Conservation (phyloP, 1,140 invertebrate genomes). For the Drosophila aff. region DNA sequence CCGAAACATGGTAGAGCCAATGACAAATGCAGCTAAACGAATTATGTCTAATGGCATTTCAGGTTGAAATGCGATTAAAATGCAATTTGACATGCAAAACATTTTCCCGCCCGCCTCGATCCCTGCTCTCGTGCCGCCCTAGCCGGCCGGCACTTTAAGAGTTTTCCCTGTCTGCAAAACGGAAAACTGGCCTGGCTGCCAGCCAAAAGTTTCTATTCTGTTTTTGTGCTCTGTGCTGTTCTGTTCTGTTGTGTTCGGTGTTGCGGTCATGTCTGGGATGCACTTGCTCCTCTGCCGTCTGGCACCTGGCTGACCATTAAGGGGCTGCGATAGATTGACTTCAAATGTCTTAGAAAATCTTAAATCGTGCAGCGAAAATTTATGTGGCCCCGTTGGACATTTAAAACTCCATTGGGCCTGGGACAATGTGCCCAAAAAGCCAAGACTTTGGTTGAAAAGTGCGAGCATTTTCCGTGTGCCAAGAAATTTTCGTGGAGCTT, state of each 20-base stretch:
- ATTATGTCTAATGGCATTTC: slow-evolving; percentile 84
- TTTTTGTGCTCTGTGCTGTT: neutral
- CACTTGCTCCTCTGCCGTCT: slow-evolving; percentile 34
- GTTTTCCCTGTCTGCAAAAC: slow-evolving; percentile 25
- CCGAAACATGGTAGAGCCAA: slow-evolving; percentile 26
- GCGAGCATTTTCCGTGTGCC: slow-evolving; percentile 41
- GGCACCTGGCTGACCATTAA: slow-evolving; percentile 70
- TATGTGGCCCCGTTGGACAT: slow-evolving; percentile 66
- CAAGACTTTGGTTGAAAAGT: slow-evolving; percentile 11
- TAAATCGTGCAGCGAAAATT: slow-evolving; percentile 71
- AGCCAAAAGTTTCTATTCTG: slow-evolving; percentile 30
- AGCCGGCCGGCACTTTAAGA: slow-evolving; percentile 56
- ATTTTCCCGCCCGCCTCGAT: slow-evolving; percentile 42
- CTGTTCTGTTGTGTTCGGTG: slow-evolving; percentile 5
- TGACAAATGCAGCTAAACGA: slow-evolving; percentile 81
- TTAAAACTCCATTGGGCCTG: slow-evolving; percentile 70
- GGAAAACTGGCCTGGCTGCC: slow-evolving; percentile 41
- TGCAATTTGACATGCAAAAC: slow-evolving; percentile 83
- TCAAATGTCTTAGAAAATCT: slow-evolving; percentile 73
- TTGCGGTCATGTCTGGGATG: slow-evolving; percentile 44
- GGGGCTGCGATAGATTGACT: slow-evolving; percentile 65
- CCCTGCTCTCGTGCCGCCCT: neutral
- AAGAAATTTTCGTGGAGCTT: slow-evolving; percentile 53
- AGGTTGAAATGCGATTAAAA: slow-evolving; percentile 84
- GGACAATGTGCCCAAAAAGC: slow-evolving; percentile 43